These are phyloP conservation scores for Chrysopilus asiliformis DNA, from an alignment of 2,888 invertebrate genomes.

Conservation along the genomic window DNA sequence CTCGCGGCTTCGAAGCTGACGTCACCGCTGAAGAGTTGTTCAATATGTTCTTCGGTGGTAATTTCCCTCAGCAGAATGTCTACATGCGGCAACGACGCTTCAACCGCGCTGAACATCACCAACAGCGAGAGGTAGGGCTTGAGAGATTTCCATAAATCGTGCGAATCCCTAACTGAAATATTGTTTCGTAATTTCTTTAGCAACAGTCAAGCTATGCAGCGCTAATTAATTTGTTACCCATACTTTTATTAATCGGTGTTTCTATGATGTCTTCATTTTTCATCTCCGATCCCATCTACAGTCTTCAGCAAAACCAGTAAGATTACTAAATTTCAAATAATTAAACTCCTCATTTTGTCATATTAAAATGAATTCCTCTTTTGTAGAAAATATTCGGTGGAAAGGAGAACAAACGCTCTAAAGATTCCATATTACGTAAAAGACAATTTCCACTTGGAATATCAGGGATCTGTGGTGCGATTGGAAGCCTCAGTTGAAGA, in stretches of 20 bases:
- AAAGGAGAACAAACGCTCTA: conserved; percentile 57
- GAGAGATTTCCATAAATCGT: no score
- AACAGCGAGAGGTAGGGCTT: conserved; percentile 31
- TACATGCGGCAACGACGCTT: conserved; percentile 17
- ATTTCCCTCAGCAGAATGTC: conserved; percentile 38
- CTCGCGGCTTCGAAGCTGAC: conserved; percentile 80
- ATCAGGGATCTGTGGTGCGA: conserved; percentile 72
- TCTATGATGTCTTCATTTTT: conserved; percentile 92
- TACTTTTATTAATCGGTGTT: conserved; percentile 78
- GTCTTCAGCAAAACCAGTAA: conserved; percentile 61
- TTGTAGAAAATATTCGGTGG: conserved; percentile 45
- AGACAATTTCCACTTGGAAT: conserved; percentile 68
- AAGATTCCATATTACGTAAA: conserved; percentile 90
- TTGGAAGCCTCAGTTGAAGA: conserved; percentile 91
- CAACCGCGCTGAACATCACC: conserved; percentile 35
- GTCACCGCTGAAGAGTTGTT: conserved; percentile 92
- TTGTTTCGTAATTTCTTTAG: no score
- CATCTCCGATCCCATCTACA: conserved; percentile 88
- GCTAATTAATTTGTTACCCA: conserved; percentile 76
- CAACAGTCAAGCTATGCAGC: conserved; percentile 37
- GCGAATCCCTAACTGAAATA: no score
- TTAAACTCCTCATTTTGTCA: no score
- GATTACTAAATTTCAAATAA: no score
- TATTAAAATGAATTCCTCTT: no score
- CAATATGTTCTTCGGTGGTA: conserved; percentile 95